Evolutionary conservation across 2,113 vertebrate genomes (phyloP).

Genomic region (Climacteris rufus): DNA sequence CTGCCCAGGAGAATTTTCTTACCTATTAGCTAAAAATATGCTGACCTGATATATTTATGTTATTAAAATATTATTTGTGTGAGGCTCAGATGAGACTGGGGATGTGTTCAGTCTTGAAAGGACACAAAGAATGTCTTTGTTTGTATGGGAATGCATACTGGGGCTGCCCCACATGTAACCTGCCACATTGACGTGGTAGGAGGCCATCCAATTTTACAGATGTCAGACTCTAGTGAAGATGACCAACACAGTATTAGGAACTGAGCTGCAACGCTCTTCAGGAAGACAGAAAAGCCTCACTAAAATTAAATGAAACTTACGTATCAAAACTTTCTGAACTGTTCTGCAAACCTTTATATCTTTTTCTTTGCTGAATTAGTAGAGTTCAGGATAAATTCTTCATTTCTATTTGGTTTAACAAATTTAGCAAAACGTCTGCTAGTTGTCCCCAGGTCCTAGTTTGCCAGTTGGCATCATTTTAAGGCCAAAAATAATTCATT

Average conservation of each 20-base stretch:
- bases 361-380: neutral
- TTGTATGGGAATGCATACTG: neutral
- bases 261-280: neutral
- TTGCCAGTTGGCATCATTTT: neutral
- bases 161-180: neutral
- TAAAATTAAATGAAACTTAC: neutral
- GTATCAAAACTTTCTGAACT: neutral
- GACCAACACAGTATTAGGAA: neutral
- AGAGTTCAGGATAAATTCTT: neutral
- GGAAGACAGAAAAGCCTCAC: neutral
- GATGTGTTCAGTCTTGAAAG: neutral
- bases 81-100: neutral
- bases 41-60: neutral
- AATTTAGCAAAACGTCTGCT: neutral
- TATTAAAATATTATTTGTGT: neutral
- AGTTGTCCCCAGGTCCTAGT: neutral
- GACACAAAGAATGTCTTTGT: neutral
- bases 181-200: neutral
- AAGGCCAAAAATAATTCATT: neutral
- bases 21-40: neutral
- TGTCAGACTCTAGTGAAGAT: neutral
- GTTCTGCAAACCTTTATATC: neutral
- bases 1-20: neutral
- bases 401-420: neutral
- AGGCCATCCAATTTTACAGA: neutral